phyloP scores from a whole-genome alignment of 2,888 invertebrate genomes.

The Neoaliturus tenellus region DNA sequence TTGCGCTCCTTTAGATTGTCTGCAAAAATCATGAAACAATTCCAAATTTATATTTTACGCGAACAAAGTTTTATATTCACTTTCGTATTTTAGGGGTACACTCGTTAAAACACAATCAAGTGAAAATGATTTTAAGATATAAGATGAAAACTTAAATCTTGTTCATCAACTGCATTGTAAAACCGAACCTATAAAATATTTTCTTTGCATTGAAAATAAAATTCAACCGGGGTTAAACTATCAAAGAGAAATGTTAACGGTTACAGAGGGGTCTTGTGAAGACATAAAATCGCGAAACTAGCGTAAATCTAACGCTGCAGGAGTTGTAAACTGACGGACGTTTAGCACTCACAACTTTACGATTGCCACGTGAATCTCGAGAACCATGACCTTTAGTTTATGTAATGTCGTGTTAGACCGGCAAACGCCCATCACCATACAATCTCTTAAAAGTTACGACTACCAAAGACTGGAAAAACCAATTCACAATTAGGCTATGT shows the following conservation, averaged over 20 bases:
- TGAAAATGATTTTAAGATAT: background rate
- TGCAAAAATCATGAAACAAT: too few species aligned
- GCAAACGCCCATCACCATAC: too few species aligned
- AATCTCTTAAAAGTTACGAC: too few species aligned
- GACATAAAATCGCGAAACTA: constrained; percentile 10
- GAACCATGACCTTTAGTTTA: constrained; percentile 1
- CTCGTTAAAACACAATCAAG: too few species aligned
- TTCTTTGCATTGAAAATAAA: background rate
- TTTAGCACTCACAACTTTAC: background rate
- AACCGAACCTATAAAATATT: background rate
- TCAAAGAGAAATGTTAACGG: background rate
- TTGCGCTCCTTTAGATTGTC: too few species aligned
- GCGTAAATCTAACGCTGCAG: background rate
- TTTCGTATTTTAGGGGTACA: too few species aligned
- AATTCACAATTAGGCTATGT: too few species aligned
- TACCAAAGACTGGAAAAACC: too few species aligned
- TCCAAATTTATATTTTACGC: too few species aligned
- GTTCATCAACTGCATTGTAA: background rate
- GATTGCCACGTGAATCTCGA: background rate
- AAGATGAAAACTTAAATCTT: background rate
- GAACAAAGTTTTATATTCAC: too few species aligned
- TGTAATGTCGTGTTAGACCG: background rate
- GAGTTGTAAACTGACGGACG: background rate
- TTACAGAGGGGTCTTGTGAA: background rate
- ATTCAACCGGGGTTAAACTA: background rate